Conservation (phyloP, 2,113 vertebrate genomes). For the Microcebus lehilahytsara region DNA sequence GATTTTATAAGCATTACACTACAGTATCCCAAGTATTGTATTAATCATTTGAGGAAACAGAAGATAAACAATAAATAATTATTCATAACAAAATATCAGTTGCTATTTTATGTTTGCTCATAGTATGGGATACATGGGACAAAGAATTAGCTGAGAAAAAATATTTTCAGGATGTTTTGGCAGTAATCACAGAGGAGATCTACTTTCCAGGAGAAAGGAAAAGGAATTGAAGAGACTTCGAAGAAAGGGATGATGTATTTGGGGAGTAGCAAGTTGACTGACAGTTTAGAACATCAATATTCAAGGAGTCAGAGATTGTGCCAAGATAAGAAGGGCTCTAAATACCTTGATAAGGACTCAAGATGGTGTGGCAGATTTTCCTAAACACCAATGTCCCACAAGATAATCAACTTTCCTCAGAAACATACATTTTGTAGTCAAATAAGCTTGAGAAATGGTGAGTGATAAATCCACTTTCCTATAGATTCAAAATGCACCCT, state of each 20-base stretch:
- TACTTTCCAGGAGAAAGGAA: neutral
- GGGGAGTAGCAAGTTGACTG: neutral
- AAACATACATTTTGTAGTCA: neutral
- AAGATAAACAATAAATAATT: slow-evolving; percentile 29
- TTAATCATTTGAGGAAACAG: neutral
- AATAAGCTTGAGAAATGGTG: neutral
- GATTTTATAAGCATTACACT: neutral
- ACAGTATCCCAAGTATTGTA: neutral
- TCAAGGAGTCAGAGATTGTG: neutral
- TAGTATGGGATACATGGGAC: neutral
- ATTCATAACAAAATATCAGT: neutral
- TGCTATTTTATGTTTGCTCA: neutral
- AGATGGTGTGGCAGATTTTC: neutral
- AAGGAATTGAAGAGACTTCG: neutral
- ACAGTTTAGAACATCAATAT: neutral
- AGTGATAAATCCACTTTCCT: neutral
- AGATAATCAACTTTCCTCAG: neutral
- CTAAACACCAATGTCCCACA: neutral
- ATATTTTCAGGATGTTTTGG: neutral
- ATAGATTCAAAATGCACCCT: neutral
- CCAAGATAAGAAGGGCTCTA: neutral
- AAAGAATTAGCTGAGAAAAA: neutral
- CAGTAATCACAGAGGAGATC: neutral
- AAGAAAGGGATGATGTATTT: neutral
- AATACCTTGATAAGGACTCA: neutral